phyloP scores from a whole-genome alignment of 1,140 invertebrate genomes.

The Aphaenogaster floridana region DNA sequence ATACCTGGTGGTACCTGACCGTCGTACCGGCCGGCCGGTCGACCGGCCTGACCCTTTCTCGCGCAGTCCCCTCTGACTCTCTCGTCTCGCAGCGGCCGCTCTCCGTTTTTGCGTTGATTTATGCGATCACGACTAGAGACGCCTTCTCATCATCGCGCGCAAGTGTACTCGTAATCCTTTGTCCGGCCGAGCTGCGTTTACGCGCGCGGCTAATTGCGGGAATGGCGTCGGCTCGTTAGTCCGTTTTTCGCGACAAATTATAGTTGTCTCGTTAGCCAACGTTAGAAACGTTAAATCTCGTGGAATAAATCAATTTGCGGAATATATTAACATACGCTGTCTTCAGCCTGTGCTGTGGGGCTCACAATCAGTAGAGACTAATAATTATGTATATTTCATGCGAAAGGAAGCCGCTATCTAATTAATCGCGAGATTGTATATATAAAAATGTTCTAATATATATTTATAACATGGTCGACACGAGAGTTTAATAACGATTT shows the following conservation, averaged over 20 bases:
- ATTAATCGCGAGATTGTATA: slow-evolving; percentile 11
- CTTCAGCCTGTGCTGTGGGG: background rate
- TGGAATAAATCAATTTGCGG: slow-evolving; percentile 57
- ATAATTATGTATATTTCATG: background rate
- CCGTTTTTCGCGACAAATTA: slow-evolving; percentile 61
- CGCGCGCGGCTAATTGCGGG: slow-evolving; percentile 60
- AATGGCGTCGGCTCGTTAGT: slow-evolving; percentile 60
- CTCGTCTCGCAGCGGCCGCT: slow-evolving; percentile 44
- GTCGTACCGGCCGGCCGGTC: slow-evolving; percentile 4
- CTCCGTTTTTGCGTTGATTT: slow-evolving; percentile 75
- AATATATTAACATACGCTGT: slow-evolving; percentile 47
- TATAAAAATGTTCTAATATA: slow-evolving; percentile 1
- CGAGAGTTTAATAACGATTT: background rate
- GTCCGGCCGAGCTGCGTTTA: slow-evolving; percentile 47
- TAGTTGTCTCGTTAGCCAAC: slow-evolving; percentile 52
- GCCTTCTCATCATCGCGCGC: slow-evolving; percentile 70
- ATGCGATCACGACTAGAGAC: slow-evolving; percentile 76
- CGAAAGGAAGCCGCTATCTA: background rate
- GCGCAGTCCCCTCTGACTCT: slow-evolving; percentile 30
- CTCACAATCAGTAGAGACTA: background rate
- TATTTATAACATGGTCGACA: background rate
- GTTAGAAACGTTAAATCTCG: slow-evolving; percentile 30
- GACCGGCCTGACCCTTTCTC: slow-evolving; percentile 49
- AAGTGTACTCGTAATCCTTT: slow-evolving; percentile 61
- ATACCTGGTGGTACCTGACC: slow-evolving; percentile 67